Evolutionary conservation across 2,797 vertebrate genomes (phyloP).

Genomic region (Darevskia nairensis): DNA sequence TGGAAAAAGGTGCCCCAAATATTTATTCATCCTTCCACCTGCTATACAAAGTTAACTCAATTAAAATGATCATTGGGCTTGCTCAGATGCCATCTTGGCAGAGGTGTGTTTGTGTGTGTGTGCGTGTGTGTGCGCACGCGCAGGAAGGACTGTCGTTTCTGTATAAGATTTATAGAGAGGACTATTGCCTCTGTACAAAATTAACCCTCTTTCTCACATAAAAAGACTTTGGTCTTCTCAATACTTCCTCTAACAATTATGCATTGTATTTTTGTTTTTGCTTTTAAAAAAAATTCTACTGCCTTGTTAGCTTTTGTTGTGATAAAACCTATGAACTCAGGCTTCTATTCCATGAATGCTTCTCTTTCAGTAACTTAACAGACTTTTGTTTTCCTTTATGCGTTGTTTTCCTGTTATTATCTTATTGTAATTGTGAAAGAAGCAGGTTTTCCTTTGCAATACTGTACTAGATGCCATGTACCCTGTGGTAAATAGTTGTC

Average conservation of each 20-base stretch:
- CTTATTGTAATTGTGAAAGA: constrained; percentile 41
- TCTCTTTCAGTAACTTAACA: constrained; percentile 10
- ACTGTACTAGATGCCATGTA: constrained; percentile 31
- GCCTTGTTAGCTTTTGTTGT: constrained; percentile 6
- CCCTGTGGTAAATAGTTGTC: constrained; percentile 48
- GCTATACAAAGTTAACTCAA: neutral
- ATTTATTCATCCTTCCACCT: neutral
- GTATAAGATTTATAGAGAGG: neutral
- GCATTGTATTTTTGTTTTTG: neutral
- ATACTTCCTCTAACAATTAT: neutral
- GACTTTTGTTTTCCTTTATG: constrained; percentile 13
- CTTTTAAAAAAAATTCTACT: neutral
- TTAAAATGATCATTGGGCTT: neutral
- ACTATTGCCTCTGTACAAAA: neutral
- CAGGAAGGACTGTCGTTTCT: neutral
- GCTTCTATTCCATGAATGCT: constrained; percentile 6
- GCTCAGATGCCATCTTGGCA: neutral
- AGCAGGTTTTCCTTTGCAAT: constrained; percentile 30
- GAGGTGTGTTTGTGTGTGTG: neutral
- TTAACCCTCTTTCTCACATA: neutral
- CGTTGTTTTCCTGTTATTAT: neutral
- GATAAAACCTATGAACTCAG: neutral
- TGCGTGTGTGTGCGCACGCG: no score
- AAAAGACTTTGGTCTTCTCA: constrained; percentile 7
- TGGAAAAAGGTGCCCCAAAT: neutral